Evolutionary conservation across 2,797 vertebrate species (phyloP).

Genomic region (Etheostoma perlongum): DNA sequence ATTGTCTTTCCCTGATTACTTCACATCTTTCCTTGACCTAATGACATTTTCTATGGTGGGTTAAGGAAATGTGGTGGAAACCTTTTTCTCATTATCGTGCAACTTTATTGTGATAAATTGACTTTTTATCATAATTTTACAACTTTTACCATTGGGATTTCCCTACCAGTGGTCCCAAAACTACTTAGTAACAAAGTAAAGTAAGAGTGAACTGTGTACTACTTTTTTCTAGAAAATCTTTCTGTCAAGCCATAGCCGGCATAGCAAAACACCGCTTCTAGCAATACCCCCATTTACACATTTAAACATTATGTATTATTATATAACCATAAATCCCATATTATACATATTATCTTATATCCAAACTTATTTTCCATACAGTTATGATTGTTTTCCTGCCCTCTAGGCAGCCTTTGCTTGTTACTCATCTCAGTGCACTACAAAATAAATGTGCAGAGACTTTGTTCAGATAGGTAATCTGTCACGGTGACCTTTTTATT

Average conservation of each 20-base stretch:
- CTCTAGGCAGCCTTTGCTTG: background rate
- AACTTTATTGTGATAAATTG: background rate
- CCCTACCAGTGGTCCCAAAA: background rate
- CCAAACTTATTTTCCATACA: background rate
- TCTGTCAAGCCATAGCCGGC: background rate
- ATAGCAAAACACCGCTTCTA: background rate
- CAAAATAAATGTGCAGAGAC: background rate
- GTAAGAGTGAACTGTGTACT: background rate
- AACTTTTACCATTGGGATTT: background rate
- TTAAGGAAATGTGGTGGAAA: no score
- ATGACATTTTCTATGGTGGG: no score
- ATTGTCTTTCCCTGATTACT: no score
- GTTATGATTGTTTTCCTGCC: background rate
- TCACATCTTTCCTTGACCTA: no score
- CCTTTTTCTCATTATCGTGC: background rate
- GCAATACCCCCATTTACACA: background rate
- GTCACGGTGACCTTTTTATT: slow-evolving; percentile 19
- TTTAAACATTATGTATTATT: background rate
- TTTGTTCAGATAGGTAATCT: slow-evolving; percentile 18
- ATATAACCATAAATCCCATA: background rate
- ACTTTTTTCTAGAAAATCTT: background rate
- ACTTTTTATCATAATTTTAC: background rate
- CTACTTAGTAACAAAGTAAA: background rate
- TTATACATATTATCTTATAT: background rate
- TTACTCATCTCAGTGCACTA: background rate